Evolutionary conservation across 2,113 vertebrate genomes (phyloP), one percentile per base, ranked within the genome.

Genomic region (Eptatretus burgeri): DNA sequence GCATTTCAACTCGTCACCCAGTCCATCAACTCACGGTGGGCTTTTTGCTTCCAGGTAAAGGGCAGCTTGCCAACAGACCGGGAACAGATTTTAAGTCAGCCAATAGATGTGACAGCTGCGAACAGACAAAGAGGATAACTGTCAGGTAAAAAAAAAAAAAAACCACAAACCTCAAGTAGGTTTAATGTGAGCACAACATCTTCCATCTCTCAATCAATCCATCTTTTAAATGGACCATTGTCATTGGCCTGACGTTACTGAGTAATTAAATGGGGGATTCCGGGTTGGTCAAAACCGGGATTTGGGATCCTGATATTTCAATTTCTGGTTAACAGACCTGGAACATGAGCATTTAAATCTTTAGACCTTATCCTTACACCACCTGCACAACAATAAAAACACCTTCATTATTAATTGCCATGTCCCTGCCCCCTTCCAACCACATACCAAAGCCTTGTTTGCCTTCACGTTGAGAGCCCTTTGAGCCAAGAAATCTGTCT

Each of bases 381-480:
- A 41, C 27, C 27, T 41, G 27, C 27, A 41, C 27, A 41, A 41
- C 27, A 5, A 41, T 41, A 41, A 41, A 41, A 41, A 41, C 27
- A 41, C 27, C 3, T 41, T 41, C 27, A 41, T 41, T 41, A 60
- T 12, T 11, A 60, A 56, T 56, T 56, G 5, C 52, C 14, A 14
- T 17, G 52, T 56, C 9, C 14, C 52, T 60, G 10, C 9, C 14
- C 53, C 2, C 53, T 7, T 2, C 53, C 14, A 14, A 60, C 11
- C 65, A 73, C 73, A 64, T 77, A 83, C 91, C 91, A 98, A 89
- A 63, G 80, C 89, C 74, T 93, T 98, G 75, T 98, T 98, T 72
- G 95, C 85, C 70, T 86, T 93, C 71, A 98, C 91, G 69, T 94
- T 98, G 68, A 93, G 71, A n/a, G 84, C 85, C 68, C 91, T 80